These are phyloP conservation scores for Pyrocoelia pectoralis DNA, from an alignment of 2,888 invertebrate species.

Conservation along the genomic window DNA sequence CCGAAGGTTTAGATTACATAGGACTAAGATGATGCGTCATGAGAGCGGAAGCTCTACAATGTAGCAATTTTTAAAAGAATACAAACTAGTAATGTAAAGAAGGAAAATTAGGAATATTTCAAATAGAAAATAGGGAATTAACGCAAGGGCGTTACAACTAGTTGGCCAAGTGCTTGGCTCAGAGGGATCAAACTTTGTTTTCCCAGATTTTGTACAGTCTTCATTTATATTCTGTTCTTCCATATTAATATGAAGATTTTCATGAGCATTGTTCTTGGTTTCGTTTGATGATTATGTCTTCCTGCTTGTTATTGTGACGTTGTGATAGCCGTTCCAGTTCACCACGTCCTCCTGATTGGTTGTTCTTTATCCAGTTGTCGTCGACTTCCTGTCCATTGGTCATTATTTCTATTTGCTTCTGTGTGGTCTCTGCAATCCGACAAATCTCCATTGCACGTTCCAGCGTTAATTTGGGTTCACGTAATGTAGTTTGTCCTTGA, in stretches of 20 bases:
- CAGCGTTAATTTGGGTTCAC: neutral
- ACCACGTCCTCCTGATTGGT: neutral
- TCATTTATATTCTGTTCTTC: neutral
- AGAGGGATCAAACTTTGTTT: neutral
- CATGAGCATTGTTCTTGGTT: conserved; percentile 1
- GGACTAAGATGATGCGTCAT: too few relatives aligned
- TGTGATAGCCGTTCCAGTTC: neutral
- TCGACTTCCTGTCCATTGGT: neutral
- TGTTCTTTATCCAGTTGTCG: neutral
- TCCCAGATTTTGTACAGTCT: too few relatives aligned
- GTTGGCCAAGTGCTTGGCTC: neutral
- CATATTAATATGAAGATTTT: neutral
- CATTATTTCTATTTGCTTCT: neutral
- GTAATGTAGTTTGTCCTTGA: neutral
- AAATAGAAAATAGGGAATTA: too few relatives aligned
- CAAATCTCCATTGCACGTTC: neutral
- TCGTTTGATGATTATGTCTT: conserved; percentile 3
- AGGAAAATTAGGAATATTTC: too few relatives aligned
- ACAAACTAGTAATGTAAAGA: too few relatives aligned
- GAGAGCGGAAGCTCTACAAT: too few relatives aligned
- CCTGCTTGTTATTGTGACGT: neutral
- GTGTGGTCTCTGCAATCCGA: neutral
- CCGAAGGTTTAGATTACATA: too few relatives aligned
- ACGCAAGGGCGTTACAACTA: too few relatives aligned
- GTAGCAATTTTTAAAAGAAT: too few relatives aligned